Percentiles rank a stretch among this genome's conserved stretches.
Conservation (phyloP, 2,888 invertebrate species). For the Netelia inedita region DNA sequence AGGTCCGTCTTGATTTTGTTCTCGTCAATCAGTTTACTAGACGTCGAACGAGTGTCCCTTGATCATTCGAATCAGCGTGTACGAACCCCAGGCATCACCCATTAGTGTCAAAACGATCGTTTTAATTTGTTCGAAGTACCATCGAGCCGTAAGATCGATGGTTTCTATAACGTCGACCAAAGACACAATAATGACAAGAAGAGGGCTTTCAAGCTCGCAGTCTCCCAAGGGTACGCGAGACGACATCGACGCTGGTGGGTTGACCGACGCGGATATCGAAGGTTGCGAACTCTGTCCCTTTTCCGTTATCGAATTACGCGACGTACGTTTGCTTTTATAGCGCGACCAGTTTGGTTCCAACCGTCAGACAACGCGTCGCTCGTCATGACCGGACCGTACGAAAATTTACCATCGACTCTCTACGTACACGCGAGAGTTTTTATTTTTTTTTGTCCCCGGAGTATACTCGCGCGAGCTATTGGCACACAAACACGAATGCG, state of each 20-base stretch:
- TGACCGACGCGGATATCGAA: too few species aligned
- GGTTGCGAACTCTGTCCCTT: too few species aligned
- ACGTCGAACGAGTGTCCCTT: neutral
- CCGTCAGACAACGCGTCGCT: neutral
- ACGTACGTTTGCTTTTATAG: too few species aligned
- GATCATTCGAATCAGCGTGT: neutral
- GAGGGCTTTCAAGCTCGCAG: neutral
- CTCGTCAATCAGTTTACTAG: neutral
- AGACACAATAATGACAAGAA: too few species aligned
- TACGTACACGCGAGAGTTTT: constrained; percentile 44
- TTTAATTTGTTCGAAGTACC: neutral
- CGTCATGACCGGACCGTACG: constrained; percentile 38
- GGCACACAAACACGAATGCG: constrained; percentile 15
- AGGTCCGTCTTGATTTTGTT: too few species aligned
- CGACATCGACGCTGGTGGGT: too few species aligned
- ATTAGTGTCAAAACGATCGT: neutral
- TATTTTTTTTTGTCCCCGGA: neutral
- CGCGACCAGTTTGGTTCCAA: too few species aligned
- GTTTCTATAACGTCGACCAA: neutral
- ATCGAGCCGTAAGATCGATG: constrained; percentile 17
- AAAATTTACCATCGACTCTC: constrained; percentile 68
- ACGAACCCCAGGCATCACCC: neutral
- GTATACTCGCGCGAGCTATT: constrained; percentile 44
- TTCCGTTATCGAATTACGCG: too few species aligned
- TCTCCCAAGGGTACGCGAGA: constrained; percentile 16